Conservation (phyloP, 2,888 invertebrate species). For the Aphrophora alni region DNA sequence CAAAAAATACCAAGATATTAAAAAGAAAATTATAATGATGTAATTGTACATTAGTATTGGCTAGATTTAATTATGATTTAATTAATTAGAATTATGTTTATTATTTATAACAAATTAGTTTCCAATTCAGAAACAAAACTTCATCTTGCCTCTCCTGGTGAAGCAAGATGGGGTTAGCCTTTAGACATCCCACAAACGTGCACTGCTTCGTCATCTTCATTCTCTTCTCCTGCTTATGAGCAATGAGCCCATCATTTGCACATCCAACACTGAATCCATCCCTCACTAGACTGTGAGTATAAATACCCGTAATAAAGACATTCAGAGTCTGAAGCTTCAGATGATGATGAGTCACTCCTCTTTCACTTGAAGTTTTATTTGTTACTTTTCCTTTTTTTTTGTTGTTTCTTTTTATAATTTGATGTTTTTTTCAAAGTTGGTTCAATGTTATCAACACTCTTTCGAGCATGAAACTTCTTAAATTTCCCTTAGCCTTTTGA, state of each 20-base stretch:
- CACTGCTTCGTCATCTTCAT: conserved; percentile 30
- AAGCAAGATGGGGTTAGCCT: too few species aligned
- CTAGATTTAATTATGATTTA: too few species aligned
- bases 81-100: too few species aligned
- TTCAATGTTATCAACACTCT: too few species aligned
- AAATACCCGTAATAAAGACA: conserved; percentile 30
- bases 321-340: conserved; percentile 22
- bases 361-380: neutral
- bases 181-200: conserved; percentile 7
- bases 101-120: too few species aligned
- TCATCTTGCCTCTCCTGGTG: too few species aligned
- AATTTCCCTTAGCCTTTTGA: neutral
- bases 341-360: neutral
- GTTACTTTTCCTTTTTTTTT: neutral
- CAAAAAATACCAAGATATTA: too few species aligned
- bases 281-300: conserved; percentile 32
- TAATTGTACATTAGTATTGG: too few species aligned
- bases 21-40: too few species aligned
- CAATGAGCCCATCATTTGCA: conserved; percentile 32
- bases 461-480: neutral
- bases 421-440: too few species aligned
- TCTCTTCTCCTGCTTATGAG: conserved; percentile 28
- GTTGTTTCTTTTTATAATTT: too few species aligned
- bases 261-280: conserved; percentile 21
- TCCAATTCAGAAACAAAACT: too few species aligned